phyloP scores from a whole-genome alignment of 1,140 invertebrate species.

The Bicyclus anynana region DNA sequence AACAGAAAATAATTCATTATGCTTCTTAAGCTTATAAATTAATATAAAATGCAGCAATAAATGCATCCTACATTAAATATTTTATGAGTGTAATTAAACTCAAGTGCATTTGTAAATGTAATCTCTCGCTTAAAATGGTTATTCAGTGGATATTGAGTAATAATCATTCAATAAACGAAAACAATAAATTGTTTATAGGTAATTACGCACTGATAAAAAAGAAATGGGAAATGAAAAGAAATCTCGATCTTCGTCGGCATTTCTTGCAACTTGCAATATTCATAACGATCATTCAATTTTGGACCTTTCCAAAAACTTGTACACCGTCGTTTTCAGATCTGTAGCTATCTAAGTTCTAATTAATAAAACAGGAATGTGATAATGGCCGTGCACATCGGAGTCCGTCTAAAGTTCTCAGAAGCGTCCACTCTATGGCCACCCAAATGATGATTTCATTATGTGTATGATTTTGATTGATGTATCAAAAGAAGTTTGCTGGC shows the following conservation, averaged over 20 bases:
- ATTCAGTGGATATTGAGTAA: no score
- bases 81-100: conserved; percentile 3
- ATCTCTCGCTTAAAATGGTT: background rate
- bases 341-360: conserved; percentile 57
- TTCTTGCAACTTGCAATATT: conserved; percentile 10
- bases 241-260: background rate
- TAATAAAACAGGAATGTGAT: conserved; percentile 76
- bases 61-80: conserved; percentile 18
- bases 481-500: conserved; percentile 63
- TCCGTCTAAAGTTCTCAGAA: conserved; percentile 55
- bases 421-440: conserved; percentile 69
- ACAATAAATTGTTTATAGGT: no score
- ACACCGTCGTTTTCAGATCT: conserved; percentile 23
- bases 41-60: conserved; percentile 26
- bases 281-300: conserved; percentile 15
- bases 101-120: background rate
- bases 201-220: background rate
- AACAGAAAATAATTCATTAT: conserved; percentile 38
- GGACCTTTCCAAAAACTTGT: conserved; percentile 22
- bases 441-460: conserved; percentile 77
- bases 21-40: conserved; percentile 19
- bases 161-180: no score
- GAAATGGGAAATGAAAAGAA: background rate
- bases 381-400: conserved; percentile 56
- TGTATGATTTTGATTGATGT: conserved; percentile 77